Evolutionary conservation across 2,113 vertebrate species (phyloP), one percentile per base, ranked within the genome.

Genomic region (Xiphophorus couchianus): DNA sequence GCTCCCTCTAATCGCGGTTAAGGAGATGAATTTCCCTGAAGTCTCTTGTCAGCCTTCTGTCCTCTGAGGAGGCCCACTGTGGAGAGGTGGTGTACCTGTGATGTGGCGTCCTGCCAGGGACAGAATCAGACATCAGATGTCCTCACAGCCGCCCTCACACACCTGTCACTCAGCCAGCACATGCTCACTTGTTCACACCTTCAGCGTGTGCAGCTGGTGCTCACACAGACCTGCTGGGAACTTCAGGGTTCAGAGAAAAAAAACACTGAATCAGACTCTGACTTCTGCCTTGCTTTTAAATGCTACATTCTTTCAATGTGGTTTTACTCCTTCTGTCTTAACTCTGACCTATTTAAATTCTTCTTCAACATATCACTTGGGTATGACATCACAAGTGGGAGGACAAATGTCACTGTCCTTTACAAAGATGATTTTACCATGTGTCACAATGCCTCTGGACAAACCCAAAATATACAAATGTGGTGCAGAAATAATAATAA

Each of bases 191-290:
- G 84, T 79, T 89, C 70, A 74, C 88, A 82, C 74, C 80, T 74
- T 31, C 72, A 48, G 69, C 35, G 63, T 28, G 27, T 70, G 80
- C 78, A 83, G 80, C 88, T 91, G 80, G 62, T 78, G 69, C 76
- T 72, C 73, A 78, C 60, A n/a, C 27, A 69, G 73, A 78, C 91
- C 85, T 83, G 89, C 91, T 91, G 90, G 81, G 90, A 76, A 66
- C 72, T 93, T 92, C 86, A 93, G 51, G 28, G 22, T 48, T 71
- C 61, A 17, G 25, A 48, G 62, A 64, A 44, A 31, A 31, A 28
- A 67, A n/a, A 42, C 29, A 54, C 14, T 67, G 64, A 62, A 9
- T 58, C 44, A 48, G 17, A 48, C 44, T 58, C 5, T 19, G 44
- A 48, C 5, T 5, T 48, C 44, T 19, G 17, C 17, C 44, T 48